Evolutionary conservation across 1,140 invertebrate species (phyloP), one percentile per base, ranked within the genome.

Genomic region (Caerostris extrusa): DNA sequence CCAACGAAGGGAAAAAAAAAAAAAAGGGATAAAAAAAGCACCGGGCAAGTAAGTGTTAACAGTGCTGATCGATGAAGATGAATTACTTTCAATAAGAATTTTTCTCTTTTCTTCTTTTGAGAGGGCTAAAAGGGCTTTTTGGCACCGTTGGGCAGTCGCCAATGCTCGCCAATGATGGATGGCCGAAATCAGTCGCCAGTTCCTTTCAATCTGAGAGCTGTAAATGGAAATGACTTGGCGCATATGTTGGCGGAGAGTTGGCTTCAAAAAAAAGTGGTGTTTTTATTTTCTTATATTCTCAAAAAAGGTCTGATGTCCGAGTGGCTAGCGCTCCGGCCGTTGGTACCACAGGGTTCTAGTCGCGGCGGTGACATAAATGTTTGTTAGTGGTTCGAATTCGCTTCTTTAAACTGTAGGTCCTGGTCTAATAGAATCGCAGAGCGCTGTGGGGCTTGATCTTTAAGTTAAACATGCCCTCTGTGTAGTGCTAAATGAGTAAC

Each of bases 11-110:
- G 19, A 34, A 6, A 6, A 53, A 50, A 81, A 53, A 50, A 12
- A 14, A 53, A 77, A 3, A 50, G 19, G 57, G 6, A 85, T 34
- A 57, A 34, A 64, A 5, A 6, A 12, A 4, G n/a, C 6, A 19
- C 34, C 12, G 50, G 12, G 61, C 60, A n/a, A 50, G 53, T 71
- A 58, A 60, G 69, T 55, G 77, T 81, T 91, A 82, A 81, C 12
- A 82, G 57, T 53, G 57, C 6, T 91, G 89, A 91, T 91, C 89
- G 89, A 91, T 91, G 67, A 55, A 91, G 89, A 91, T 61, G 89
- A 82, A 91, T 91, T 81, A 91, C 89, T 34, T 3, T 12, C 56
- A 50, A 91, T 53, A 50, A 53, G 34, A 50, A 53, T 50, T 60
- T 60, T 58, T 53, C 53, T 17, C 34, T n/a, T 53, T 60, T 17